A percentile compares a stretch with the other conserved stretches of the same genome.
These are phyloP conservation scores for Poeciliopsis turrubarensis DNA, from an alignment of 2,113 vertebrate genomes.

Conservation along the genomic window DNA sequence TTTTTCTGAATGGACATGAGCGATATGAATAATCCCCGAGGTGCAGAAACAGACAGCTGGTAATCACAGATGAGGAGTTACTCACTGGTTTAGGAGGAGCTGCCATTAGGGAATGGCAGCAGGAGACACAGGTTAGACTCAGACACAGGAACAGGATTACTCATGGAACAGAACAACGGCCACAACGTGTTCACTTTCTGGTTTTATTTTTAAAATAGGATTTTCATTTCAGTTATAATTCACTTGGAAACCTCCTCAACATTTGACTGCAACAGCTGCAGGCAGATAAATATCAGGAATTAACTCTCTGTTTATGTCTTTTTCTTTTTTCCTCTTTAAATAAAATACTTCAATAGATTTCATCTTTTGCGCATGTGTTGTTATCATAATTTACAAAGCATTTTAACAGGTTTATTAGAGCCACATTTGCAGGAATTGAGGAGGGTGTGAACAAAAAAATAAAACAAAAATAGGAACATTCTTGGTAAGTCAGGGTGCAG, in stretches of 20 bases:
- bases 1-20: slow-evolving; percentile 41
- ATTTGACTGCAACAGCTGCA: slow-evolving; percentile 75
- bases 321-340: slow-evolving; percentile 86
- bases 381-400: slow-evolving; percentile 90
- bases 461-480: slow-evolving; percentile 39
- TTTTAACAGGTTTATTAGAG: slow-evolving; percentile 71
- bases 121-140: slow-evolving; percentile 70
- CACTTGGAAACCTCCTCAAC: slow-evolving; percentile 83
- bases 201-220: slow-evolving; percentile 99
- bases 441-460: slow-evolving; percentile 73
- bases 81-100: slow-evolving; percentile 71
- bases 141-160: slow-evolving; percentile 75
- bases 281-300: slow-evolving; percentile 84
- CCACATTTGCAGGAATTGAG: slow-evolving; percentile 82
- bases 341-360: slow-evolving; percentile 91
- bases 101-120: slow-evolving; percentile 71
- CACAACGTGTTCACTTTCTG: slow-evolving; percentile 74
- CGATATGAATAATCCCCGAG: slow-evolving; percentile 77
- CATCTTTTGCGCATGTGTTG: slow-evolving; percentile 85
- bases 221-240: slow-evolving; percentile 89
- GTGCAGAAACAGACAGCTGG: slow-evolving; percentile 73
- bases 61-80: slow-evolving; percentile 78
- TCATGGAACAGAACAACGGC: slow-evolving; percentile 76
- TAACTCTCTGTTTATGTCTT: slow-evolving; percentile 81
- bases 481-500: slow-evolving; percentile 14